phyloP scores from a whole-genome alignment of 2,113 vertebrate species.

The Hipposideros armiger region DNA sequence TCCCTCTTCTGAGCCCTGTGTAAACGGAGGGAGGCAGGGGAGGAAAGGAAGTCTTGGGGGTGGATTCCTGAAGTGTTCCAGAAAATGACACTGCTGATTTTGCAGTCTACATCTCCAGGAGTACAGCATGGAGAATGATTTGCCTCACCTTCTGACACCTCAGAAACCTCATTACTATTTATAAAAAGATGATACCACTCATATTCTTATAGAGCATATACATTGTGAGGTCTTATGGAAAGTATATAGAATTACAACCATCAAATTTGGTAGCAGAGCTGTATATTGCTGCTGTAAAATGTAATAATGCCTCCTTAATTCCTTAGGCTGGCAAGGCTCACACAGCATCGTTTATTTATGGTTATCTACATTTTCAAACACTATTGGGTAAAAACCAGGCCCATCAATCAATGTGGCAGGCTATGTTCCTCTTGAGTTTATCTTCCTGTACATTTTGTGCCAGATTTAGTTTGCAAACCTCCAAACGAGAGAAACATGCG shows the following conservation, averaged over 20 bases:
- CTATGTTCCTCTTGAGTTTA: constrained; percentile 79
- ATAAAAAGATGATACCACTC: constrained; percentile 4
- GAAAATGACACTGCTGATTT: constrained; percentile 44
- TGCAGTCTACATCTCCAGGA: constrained; percentile 34
- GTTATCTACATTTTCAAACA: constrained; percentile 87
- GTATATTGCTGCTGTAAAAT: constrained; percentile 82
- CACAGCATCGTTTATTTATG: constrained; percentile 83
- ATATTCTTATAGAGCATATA: constrained; percentile 44
- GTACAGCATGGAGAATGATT: background rate
- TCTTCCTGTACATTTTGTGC: constrained; percentile 85
- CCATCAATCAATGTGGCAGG: constrained; percentile 87
- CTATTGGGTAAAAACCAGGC: constrained; percentile 80
- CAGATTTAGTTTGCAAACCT: constrained; percentile 78
- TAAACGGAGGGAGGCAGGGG: background rate
- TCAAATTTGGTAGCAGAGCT: constrained; percentile 73
- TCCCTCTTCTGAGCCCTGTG: background rate
- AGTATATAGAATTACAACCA: constrained; percentile 61
- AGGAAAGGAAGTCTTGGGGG: background rate
- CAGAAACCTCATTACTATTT: constrained; percentile 63
- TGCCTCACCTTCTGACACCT: constrained; percentile 35
- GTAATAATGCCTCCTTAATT: constrained; percentile 84
- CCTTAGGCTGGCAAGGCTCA: constrained; percentile 66
- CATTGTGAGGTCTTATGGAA: constrained; percentile 13
- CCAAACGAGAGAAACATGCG: constrained; percentile 76
- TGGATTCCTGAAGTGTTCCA: constrained; percentile 20